Evolutionary conservation across 2,888 invertebrate species (phyloP), one percentile per base, ranked within the genome.

Genomic region (Melanchra persicariae): DNA sequence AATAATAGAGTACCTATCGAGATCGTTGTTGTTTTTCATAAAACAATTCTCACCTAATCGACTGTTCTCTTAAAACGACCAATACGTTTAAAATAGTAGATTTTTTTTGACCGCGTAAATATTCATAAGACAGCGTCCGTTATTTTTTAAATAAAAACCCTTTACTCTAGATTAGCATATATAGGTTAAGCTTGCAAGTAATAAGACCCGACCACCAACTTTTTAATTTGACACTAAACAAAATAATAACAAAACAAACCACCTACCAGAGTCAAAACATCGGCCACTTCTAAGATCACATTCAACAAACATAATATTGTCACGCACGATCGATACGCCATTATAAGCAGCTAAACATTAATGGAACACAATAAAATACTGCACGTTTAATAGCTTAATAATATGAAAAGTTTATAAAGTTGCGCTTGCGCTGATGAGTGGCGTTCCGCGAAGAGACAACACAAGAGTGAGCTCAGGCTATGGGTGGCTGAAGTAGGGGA

Each of bases 211-310:
- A 5, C 10, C 47, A 49, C 1, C n/a, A 12, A 12, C 6, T 49
- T 43, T 49, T n/a, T 24, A 37, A 52, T 40, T n/a, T 51, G 37
- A 17, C 19, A 45, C 19, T 45, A 0, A 47, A 47, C 43, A 43
- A 40, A 58, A 24, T 15, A 60, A 51, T 49, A 65, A 59, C 30
- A 40, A 34, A 61, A 55, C 15, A 62, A 71, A 82, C 26, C 30
- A 89, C 92, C 66, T 88, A 94, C 94, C 93, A 90, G 81, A 59
- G 91, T 90, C 49, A 91, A 87, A 64, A 92, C 93, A 88, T 93
- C 89, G 47, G 90, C 87, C 55, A 89, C 88, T 84, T 89, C 91
- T 80, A 93, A 82, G 72, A 91, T 87, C 72, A 91, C 89, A 87
- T 89, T 90, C 70, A 91, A 85, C 45, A 92, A 87, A 86, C 89